phyloP scores from a whole-genome alignment of 2,113 vertebrate species.

The Mormyrus lacerda region DNA sequence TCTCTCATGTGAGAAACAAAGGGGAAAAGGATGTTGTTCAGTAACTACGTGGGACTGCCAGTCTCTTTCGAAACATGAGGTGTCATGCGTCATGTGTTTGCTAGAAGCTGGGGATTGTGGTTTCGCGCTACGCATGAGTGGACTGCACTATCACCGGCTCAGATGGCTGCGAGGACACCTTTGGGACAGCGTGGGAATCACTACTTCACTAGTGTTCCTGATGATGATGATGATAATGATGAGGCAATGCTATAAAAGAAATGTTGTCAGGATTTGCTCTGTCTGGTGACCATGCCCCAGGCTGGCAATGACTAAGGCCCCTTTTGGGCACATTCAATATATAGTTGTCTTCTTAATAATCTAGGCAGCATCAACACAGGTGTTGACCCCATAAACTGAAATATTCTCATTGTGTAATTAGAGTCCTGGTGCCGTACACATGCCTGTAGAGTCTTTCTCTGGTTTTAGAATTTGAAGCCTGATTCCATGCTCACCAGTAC shows the following conservation, averaged over 20 bases:
- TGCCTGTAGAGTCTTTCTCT: not conserved
- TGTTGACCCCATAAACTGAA: not conserved
- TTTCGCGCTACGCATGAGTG: not conserved
- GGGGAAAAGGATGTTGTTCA: not conserved
- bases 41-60: not conserved
- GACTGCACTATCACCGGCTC: not conserved
- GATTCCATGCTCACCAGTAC: conserved; percentile 1
- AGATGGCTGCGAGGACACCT: not conserved
- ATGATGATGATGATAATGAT: not conserved
- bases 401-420: not conserved
- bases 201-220: not conserved
- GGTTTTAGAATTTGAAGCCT: not conserved
- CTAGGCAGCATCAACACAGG: not conserved
- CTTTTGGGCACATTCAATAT: not conserved
- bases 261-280: not conserved
- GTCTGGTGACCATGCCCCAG: not conserved
- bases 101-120: not conserved
- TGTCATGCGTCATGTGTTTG: not conserved
- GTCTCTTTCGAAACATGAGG: not conserved
- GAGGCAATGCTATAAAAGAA: not conserved
- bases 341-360: not conserved
- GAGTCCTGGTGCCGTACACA: not conserved
- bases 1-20: not conserved
- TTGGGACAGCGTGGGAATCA: not conserved
- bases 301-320: not conserved